Evolutionary conservation across 2,888 invertebrate genomes (phyloP).

Genomic region (Sturmia bella): DNA sequence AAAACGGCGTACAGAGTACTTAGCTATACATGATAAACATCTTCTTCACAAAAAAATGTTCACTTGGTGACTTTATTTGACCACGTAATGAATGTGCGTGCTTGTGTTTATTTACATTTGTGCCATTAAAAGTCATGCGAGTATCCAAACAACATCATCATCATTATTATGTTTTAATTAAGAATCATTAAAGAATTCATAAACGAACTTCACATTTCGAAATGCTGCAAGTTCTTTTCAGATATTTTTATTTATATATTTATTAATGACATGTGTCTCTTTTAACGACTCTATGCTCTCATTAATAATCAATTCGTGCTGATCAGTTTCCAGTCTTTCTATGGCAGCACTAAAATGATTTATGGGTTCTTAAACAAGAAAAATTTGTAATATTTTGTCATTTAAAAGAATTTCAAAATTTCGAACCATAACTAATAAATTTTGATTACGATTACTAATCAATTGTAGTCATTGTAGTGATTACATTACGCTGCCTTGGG

Average conservation of each 20-base stretch:
- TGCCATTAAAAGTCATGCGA: constrained; percentile 8
- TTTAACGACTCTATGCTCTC: constrained; percentile 18
- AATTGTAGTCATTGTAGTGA: no score
- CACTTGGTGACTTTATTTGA: constrained; percentile 2
- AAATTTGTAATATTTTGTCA: no score
- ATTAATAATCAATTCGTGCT: constrained; percentile 22
- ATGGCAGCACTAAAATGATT: no score
- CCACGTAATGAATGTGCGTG: background rate
- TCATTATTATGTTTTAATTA: constrained; percentile 57
- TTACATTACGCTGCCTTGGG: no score
- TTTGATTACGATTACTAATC: no score
- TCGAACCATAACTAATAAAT: no score
- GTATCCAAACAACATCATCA: constrained; percentile 13
- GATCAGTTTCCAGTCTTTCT: background rate
- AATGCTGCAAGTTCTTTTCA: constrained; percentile 40
- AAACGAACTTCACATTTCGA: constrained; percentile 23
- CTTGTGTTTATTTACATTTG: constrained; percentile 16
- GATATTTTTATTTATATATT: background rate
- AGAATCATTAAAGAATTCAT: constrained; percentile 45
- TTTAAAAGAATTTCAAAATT: no score
- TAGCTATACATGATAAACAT: no score
- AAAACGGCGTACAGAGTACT: no score
- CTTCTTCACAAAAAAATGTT: no score
- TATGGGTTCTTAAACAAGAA: no score
- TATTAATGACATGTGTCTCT: constrained; percentile 36